phyloP scores from a whole-genome alignment of 2,797 vertebrate genomes.

The Pipistrellus pygmaeus region DNA sequence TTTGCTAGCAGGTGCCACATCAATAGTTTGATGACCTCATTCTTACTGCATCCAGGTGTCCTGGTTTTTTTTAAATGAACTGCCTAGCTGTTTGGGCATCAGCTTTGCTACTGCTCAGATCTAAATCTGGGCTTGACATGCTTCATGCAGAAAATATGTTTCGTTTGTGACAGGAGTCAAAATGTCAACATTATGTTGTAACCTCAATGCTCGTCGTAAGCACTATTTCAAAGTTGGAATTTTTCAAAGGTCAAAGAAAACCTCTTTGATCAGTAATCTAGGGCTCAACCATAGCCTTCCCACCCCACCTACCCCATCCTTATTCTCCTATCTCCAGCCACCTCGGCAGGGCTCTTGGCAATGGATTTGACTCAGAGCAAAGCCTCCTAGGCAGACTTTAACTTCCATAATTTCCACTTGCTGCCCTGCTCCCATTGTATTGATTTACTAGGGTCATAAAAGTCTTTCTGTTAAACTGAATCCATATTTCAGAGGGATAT shows the following conservation, averaged over 20 bases:
- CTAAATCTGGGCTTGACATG: background rate
- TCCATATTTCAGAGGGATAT: rapidly evolving
- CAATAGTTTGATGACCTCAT: background rate
- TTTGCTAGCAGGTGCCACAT: background rate
- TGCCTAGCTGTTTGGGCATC: background rate
- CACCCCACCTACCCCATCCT: background rate
- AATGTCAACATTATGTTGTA: background rate
- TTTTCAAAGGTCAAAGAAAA: background rate
- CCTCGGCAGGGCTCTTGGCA: no score
- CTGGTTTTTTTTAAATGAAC: background rate
- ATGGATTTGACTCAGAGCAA: background rate
- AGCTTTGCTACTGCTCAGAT: background rate
- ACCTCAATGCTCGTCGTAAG: background rate
- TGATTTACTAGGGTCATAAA: background rate
- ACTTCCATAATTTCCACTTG: background rate
- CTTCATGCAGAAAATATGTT: background rate
- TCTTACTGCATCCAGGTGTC: background rate
- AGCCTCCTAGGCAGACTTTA: background rate
- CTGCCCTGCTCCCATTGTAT: rapidly evolving
- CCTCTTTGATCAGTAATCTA: no score
- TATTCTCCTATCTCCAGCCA: background rate
- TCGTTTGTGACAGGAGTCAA: background rate
- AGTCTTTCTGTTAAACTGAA: background rate
- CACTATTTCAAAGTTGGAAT: background rate
- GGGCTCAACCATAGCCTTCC: background rate